phyloP scores from a whole-genome alignment of 2,113 vertebrate species.

The Acanthochromis polyacanthus region DNA sequence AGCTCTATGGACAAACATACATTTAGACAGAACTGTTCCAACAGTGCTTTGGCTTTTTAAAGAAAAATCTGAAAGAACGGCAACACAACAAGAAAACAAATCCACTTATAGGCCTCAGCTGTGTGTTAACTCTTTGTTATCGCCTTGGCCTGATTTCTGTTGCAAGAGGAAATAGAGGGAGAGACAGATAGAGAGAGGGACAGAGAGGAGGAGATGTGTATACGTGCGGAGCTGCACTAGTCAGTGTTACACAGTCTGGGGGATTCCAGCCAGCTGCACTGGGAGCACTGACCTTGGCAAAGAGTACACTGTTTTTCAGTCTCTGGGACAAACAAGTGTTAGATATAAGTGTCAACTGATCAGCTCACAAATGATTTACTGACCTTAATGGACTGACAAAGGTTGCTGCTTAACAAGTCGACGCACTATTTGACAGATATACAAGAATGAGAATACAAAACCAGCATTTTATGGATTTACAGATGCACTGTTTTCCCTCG shows the following conservation, averaged over 20 bases:
- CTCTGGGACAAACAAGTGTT: constrained; percentile 68
- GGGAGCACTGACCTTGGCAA: constrained; percentile 81
- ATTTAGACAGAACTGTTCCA: background rate
- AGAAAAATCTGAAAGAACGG: background rate
- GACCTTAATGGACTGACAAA: constrained; percentile 27
- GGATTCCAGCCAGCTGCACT: constrained; percentile 78
- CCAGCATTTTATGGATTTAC: background rate
- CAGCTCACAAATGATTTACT: constrained; percentile 48
- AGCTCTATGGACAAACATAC: constrained; percentile 3
- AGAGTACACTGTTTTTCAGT: constrained; percentile 66
- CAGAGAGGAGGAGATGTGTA: constrained; percentile 64
- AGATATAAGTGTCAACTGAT: constrained; percentile 56
- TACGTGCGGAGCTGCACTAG: constrained; percentile 82
- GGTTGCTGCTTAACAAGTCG: background rate
- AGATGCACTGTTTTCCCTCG: background rate
- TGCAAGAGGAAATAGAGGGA: constrained; percentile 39
- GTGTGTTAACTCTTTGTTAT: constrained; percentile 44
- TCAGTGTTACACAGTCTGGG: constrained; percentile 67
- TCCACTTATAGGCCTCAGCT: constrained; percentile 9
- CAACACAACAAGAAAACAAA: constrained; percentile 6
- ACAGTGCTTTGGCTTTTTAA: background rate
- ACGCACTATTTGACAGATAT: background rate
- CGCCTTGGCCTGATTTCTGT: constrained; percentile 45
- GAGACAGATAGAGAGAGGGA: constrained; percentile 44
- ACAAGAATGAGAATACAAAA: background rate